Base-by-base conservation (phyloP, 2,113 vertebrate species). In the Pavo muticus region DNA sequence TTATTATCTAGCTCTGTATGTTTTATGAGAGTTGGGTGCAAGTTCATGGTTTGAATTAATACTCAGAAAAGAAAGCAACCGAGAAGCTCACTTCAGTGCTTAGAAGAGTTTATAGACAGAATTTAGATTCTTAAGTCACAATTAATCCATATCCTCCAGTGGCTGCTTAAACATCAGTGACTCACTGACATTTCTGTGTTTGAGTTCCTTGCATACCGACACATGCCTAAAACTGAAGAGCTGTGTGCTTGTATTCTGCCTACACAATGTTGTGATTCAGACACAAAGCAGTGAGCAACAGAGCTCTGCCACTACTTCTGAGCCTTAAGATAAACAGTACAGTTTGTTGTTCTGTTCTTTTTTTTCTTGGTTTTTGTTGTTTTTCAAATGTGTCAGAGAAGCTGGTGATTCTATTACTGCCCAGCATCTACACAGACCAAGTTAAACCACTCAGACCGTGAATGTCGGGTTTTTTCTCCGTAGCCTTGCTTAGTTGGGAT, bases 211-310 rank as follows among this genome's bases (percentile, higher is more conserved):
- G 71, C 61, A 64, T 90, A 54, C 61, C 75, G 87, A 70, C n/a
- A 75, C 35, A 67, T 76, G 76, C 60, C 88, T 92, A 85, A 91
- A 74, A 88, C 25, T 77, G 79, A 84, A 86, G 68, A 92, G 90
- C 42, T 94, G 45, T 2, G 3, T 91, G 78, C 85, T 59, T 67
- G n/a, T 72, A 13, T 83, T 83, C 85, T 70, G 83, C 88, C 90
- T 91, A 61, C 32, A 1, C 82, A 64, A 80, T 80, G 42, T 39
- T 52, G 69, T 86, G 88, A 95, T 90, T 95, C 90, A 86, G 85
- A 89, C 86, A 67, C 56, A 86, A 70, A 83, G 68, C 92, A 82
- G 79, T 42, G 86, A 96, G 94, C 83, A 90, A 65, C 94, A 91
- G 90, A 94, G 94, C 83, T 93, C 90, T 87, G 70, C 68, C 69